These are phyloP conservation scores for Lycaena phlaeas DNA, from an alignment of 2,888 invertebrate species.

Conservation along the genomic window DNA sequence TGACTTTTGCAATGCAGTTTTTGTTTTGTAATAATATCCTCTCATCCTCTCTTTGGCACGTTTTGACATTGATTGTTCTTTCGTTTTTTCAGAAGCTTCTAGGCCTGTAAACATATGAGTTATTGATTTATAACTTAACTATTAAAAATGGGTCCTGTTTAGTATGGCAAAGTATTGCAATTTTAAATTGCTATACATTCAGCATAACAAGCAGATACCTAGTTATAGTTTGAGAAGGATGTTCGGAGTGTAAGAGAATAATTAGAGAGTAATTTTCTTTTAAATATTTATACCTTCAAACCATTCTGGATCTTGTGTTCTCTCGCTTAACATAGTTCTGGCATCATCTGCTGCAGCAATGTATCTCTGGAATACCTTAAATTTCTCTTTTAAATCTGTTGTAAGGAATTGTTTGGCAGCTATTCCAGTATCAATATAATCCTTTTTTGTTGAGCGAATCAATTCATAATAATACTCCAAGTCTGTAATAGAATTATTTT, in stretches of 20 bases:
- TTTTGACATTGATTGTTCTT: conserved; percentile 87
- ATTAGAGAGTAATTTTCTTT: too few species aligned
- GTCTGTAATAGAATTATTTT: conserved; percentile 53
- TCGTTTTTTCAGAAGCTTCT: conserved; percentile 77
- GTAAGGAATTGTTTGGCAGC: conserved; percentile 83
- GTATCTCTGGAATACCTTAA: conserved; percentile 56
- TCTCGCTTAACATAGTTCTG: conserved; percentile 73
- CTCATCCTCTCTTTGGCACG: conserved; percentile 87
- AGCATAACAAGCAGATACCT: too few species aligned
- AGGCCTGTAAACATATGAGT: conserved; percentile 60
- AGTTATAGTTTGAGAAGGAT: too few species aligned
- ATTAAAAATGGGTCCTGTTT: neutral
- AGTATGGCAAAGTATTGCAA: too few species aligned
- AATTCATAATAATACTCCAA: conserved; percentile 81
- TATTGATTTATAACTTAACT: too few species aligned
- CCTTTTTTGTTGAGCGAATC: conserved; percentile 77
- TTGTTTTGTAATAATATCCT: conserved; percentile 86
- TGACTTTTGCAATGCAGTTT: conserved; percentile 79
- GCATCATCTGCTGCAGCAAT: conserved; percentile 64
- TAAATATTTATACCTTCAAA: conserved; percentile 79
- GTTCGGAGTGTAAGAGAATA: too few species aligned
- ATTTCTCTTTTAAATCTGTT: conserved; percentile 72
- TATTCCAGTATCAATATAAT: conserved; percentile 79
- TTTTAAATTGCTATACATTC: too few species aligned
- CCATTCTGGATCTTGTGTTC: conserved; percentile 83